Evolutionary conservation across 2,797 vertebrate genomes (phyloP), one percentile per base, ranked within the genome.

Genomic region (Zalophus californianus): DNA sequence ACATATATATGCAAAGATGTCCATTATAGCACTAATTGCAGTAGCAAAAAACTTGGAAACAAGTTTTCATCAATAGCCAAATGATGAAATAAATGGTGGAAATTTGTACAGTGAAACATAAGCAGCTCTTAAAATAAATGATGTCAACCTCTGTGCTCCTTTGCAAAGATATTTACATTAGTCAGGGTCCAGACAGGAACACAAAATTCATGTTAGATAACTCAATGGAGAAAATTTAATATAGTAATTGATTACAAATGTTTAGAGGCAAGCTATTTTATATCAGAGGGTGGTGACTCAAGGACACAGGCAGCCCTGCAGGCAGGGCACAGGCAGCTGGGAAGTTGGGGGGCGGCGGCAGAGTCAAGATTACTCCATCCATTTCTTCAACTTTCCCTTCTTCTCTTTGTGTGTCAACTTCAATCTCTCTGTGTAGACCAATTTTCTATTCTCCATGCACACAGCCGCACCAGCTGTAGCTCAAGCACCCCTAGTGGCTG

Each of bases 1-100:
- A 91, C 21, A 84, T 35, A 66, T n/a, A 80, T 73, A 66, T 38
- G 54, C 48, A 85, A 85, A 92, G n/a, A 77, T 84, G 44, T 93
- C 86, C 41, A 92, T 75, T 38, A 86, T 3, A 70, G 15, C 29
- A 94, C 85, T 79, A 84, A 87, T 35, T 91, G 8, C 11, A 56
- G 64, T 50, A 78, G 44, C 25, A 80, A 78, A 78, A 62, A 62
- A 23, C n/a, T 60, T 50, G 27, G 88, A 70, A 85, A 32, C 60
- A 86, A 50, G 56, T 41, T 25, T 29, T 90, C 73, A 73, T 64
- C 27, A 64, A 77, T 38, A 83, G 62, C 11, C 60, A 95, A 77
- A 73, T 83, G 54, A 86, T 52, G 68, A 82, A 86, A 48, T 38
- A 80, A 79, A 56, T 54, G 27, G 6, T 70, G 38, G 27, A 70